These are phyloP conservation scores for Hippocampus kuda DNA, from an alignment of 2,797 vertebrate genomes.

Conservation along the genomic window DNA sequence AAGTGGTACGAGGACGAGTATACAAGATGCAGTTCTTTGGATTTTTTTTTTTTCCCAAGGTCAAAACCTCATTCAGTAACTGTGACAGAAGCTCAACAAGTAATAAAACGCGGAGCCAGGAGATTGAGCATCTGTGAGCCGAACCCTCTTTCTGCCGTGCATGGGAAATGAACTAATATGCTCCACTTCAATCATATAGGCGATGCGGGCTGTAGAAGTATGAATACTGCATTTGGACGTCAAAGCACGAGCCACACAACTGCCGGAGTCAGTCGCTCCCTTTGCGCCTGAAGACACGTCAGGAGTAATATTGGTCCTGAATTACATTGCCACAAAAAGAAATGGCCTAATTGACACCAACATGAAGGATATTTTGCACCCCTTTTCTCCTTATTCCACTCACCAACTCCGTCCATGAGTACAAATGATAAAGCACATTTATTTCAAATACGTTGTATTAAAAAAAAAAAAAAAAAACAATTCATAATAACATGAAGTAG, in stretches of 20 bases:
- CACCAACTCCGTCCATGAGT: not conserved
- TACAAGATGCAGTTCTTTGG: not conserved
- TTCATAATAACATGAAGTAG: not conserved
- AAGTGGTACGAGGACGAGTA: not conserved
- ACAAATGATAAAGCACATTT: not conserved
- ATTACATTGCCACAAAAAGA: not conserved
- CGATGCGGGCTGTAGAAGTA: not conserved
- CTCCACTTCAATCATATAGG: not conserved
- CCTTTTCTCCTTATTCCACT: not conserved
- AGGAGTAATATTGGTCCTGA: not conserved
- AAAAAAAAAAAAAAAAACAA: not conserved
- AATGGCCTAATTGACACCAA: not conserved
- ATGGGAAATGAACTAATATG: not conserved
- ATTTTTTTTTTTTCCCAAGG: not conserved
- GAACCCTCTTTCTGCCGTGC: not conserved
- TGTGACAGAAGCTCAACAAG: not conserved
- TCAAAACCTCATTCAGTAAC: not conserved
- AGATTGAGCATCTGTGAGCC: not conserved
- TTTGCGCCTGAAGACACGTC: not conserved
- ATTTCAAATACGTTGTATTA: not conserved
- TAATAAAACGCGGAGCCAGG: not conserved
- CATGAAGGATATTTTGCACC: not conserved
- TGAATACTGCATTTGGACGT: constrained; percentile 5
- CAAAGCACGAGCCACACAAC: not conserved
- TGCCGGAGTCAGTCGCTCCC: not conserved